Percentiles rank a stretch among this genome's conserved stretches.
Evolutionary conservation across 2,888 invertebrate genomes (phyloP).

Genomic region (Nephrocerus scutellatus): DNA sequence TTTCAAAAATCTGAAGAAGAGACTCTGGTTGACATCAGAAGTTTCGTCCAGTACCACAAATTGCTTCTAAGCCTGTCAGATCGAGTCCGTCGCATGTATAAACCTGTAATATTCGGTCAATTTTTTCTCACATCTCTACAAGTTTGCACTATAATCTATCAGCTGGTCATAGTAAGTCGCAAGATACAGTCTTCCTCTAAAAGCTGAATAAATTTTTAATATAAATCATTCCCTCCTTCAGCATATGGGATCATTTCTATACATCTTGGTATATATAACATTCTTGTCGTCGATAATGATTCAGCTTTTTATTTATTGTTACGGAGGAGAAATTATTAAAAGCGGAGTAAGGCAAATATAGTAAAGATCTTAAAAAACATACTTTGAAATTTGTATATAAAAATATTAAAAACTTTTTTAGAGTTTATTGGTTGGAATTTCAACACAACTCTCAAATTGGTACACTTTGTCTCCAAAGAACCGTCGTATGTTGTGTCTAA

Average conservation of each 20-base stretch:
- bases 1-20: constrained; percentile 18
- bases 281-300: constrained; percentile 38
- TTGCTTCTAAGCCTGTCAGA: constrained; percentile 29
- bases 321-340: constrained; percentile 42
- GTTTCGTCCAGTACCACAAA: constrained; percentile 32
- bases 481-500: constrained; percentile 30
- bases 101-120: constrained; percentile 40
- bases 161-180: constrained; percentile 34
- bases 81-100: constrained; percentile 30
- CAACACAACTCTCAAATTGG: constrained; percentile 38
- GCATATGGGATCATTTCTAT: constrained; percentile 32
- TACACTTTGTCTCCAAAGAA: constrained; percentile 32
- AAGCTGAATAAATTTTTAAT: neutral
- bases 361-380: constrained; percentile 3
- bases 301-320: constrained; percentile 42
- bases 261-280: constrained; percentile 30
- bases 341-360: constrained; percentile 28
- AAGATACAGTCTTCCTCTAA: neutral
- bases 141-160: constrained; percentile 42
- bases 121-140: constrained; percentile 42
- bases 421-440: constrained; percentile 35
- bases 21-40: constrained; percentile 22
- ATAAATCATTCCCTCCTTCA: constrained; percentile 12
- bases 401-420: constrained; percentile 13
- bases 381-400: neutral